Conservation (phyloP, 2,888 invertebrate genomes). For the Cephus pygmeus region DNA sequence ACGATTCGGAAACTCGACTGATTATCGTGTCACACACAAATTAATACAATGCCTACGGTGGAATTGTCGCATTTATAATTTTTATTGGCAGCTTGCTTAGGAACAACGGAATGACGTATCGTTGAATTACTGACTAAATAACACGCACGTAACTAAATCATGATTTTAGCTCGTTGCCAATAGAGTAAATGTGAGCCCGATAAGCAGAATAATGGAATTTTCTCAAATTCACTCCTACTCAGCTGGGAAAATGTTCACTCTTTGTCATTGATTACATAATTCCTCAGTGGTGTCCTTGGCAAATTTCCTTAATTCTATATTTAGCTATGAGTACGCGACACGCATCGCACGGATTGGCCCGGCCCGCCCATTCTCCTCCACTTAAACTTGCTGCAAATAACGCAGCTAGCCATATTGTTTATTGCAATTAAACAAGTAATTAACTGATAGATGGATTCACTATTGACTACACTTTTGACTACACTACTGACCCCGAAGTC, state of each 20-base stretch:
- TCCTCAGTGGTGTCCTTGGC: neutral
- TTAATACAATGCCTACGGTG: no score
- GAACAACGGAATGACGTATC: neutral
- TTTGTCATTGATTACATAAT: neutral
- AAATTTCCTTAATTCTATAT: neutral
- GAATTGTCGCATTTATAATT: neutral
- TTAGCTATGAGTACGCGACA: neutral
- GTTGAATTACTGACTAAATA: neutral
- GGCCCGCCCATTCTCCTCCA: neutral
- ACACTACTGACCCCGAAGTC: no score
- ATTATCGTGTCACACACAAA: neutral
- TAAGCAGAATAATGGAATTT: neutral
- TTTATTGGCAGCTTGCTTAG: neutral
- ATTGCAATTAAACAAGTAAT: neutral
- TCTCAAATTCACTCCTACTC: neutral
- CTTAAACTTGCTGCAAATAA: neutral
- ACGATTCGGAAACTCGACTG: no score
- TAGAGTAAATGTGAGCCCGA: neutral
- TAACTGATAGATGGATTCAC: neutral
- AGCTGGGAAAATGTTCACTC: neutral
- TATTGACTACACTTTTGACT: neutral
- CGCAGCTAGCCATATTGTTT: neutral
- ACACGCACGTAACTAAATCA: neutral
- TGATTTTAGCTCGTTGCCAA: neutral
- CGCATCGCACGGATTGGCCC: no score